These are phyloP conservation scores for Clanis bilineata DNA, from an alignment of 2,888 invertebrate genomes.

Conservation along the genomic window DNA sequence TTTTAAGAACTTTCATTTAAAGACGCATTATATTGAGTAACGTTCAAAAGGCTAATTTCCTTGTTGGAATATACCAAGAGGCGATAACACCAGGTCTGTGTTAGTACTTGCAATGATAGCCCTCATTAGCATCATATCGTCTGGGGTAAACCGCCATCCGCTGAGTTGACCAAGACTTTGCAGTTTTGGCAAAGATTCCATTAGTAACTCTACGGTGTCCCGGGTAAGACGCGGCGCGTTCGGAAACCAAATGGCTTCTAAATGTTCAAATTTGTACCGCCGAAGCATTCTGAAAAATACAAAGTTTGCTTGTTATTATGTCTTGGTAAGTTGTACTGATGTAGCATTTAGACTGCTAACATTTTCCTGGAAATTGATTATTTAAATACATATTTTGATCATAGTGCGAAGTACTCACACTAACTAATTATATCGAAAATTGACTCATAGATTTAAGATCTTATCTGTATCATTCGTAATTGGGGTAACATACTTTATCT, in stretches of 20 bases:
- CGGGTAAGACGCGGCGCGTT: constrained; percentile 84
- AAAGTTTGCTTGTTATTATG: neutral
- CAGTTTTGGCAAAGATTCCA: constrained; percentile 86
- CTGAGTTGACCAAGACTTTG: constrained; percentile 85
- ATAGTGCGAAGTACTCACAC: no score
- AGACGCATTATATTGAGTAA: neutral
- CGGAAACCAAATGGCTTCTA: constrained; percentile 87
- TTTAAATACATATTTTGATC: no score
- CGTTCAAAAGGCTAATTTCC: constrained; percentile 38
- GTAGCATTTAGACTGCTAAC: neutral
- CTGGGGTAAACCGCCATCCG: constrained; percentile 85
- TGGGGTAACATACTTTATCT: no score
- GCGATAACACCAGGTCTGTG: constrained; percentile 84
- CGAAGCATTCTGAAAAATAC: constrained; percentile 82
- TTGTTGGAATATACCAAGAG: constrained; percentile 81
- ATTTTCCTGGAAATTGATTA: constrained; percentile 1
- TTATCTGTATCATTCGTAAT: no score
- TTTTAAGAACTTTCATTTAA: no score
- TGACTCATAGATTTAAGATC: no score
- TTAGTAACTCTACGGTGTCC: constrained; percentile 84
- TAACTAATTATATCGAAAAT: no score
- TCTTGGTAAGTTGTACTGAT: no score
- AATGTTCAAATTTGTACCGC: constrained; percentile 82
- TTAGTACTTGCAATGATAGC: constrained; percentile 85
- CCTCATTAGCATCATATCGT: constrained; percentile 85